These are phyloP conservation scores for Aramus guarauna DNA, from an alignment of 2,113 vertebrate species.

Conservation along the genomic window DNA sequence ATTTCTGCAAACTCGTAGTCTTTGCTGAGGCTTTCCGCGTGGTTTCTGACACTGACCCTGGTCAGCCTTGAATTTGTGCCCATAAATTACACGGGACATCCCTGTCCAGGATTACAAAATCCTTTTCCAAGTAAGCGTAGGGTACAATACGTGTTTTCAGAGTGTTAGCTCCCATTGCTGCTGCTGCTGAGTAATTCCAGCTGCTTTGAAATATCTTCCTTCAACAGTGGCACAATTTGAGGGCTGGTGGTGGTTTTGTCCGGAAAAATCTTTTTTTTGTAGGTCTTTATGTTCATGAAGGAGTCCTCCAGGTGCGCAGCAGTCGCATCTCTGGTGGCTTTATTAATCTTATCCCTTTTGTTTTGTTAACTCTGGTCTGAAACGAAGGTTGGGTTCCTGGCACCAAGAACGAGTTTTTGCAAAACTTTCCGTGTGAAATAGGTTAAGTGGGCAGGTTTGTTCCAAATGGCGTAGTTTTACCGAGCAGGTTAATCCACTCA, in stretches of 20 bases:
- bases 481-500: not conserved
- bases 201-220: not conserved
- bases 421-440: not conserved
- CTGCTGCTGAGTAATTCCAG: not conserved
- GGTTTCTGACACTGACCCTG: not conserved
- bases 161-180: not conserved
- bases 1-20: not conserved
- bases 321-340: not conserved
- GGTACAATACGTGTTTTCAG: not conserved
- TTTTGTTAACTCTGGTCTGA: not conserved
- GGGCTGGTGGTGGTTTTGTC: not conserved
- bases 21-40: not conserved
- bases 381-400: not conserved
- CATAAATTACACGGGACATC: not conserved
- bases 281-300: not conserved
- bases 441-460: not conserved
- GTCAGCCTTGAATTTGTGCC: not conserved
- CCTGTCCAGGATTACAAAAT: not conserved
- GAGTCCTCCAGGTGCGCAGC: not conserved
- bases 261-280: not conserved
- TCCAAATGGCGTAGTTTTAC: not conserved
- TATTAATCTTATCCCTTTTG: not conserved
- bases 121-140: not conserved
- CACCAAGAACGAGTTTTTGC: not conserved
- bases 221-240: not conserved